A percentile compares a stretch with the other conserved stretches of the same genome.
Evolutionary conservation across 2,888 invertebrate species (phyloP).

Genomic region (Eupeodes latifasciatus): DNA sequence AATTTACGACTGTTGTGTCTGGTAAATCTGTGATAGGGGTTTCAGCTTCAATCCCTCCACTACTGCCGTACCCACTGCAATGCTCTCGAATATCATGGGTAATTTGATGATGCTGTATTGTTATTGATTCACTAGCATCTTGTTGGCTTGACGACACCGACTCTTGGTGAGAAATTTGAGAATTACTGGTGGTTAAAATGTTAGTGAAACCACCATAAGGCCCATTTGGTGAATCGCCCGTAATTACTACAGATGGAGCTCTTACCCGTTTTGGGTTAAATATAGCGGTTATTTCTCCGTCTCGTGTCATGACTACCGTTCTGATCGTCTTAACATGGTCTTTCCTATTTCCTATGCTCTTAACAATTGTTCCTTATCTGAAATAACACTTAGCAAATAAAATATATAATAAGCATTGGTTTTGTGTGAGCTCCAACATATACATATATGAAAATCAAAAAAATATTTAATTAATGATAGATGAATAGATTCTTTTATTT

Average conservation of each 20-base stretch:
- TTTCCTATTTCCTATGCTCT: slow-evolving; percentile 14
- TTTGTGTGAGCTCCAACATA: too few species aligned
- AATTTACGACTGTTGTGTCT: slow-evolving; percentile 80
- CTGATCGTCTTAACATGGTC: slow-evolving; percentile 27
- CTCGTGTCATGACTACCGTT: slow-evolving; percentile 86
- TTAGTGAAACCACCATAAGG: slow-evolving; percentile 84
- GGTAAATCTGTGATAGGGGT: slow-evolving; percentile 79
- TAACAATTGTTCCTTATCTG: too few species aligned
- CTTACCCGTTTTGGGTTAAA: slow-evolving; percentile 91
- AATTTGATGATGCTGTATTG: slow-evolving; percentile 78
- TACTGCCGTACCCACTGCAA: slow-evolving; percentile 77
- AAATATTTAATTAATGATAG: too few species aligned
- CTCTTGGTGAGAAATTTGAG: slow-evolving; percentile 85
- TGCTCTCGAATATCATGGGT: slow-evolving; percentile 77
- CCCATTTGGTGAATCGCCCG: slow-evolving; percentile 87
- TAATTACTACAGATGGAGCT: slow-evolving; percentile 89
- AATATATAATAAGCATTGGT: too few species aligned
- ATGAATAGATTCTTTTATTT: too few species aligned
- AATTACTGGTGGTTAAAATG: slow-evolving; percentile 84
- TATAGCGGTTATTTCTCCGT: slow-evolving; percentile 92
- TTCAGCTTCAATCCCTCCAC: slow-evolving; percentile 80
- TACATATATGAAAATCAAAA: too few species aligned
- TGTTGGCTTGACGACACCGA: slow-evolving; percentile 87
- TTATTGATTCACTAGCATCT: slow-evolving; percentile 85
- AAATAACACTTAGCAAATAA: too few species aligned